These are phyloP conservation scores for Siphamia tubifer DNA, from an alignment of 2,113 vertebrate species.

Conservation along the genomic window DNA sequence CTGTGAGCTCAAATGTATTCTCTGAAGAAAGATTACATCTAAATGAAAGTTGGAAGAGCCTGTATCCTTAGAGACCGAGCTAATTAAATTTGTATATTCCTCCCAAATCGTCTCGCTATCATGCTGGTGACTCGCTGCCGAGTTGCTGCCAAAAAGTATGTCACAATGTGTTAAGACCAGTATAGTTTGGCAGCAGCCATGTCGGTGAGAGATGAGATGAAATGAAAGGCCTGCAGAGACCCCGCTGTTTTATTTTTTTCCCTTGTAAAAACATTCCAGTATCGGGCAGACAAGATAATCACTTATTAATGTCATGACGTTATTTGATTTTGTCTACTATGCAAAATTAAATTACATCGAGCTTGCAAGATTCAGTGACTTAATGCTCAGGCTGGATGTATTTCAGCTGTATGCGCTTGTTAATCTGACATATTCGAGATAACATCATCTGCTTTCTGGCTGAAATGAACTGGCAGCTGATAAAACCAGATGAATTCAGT, in stretches of 20 bases:
- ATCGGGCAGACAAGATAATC: conserved; percentile 25
- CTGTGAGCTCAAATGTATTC: conserved; percentile 45
- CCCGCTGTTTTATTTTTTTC: conserved; percentile 11
- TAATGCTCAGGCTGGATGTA: conserved; percentile 18
- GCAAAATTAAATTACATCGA: conserved; percentile 53
- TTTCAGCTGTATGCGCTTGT: conserved; percentile 31
- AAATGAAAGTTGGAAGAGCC: conserved; percentile 69
- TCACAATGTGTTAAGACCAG: conserved; percentile 53
- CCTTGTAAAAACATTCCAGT: conserved; percentile 14
- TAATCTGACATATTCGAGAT: conserved; percentile 48
- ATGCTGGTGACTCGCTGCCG: conserved; percentile 11
- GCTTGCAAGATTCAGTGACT: conserved; percentile 20
- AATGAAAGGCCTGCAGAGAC: conserved; percentile 23
- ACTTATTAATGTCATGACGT: conserved; percentile 48
- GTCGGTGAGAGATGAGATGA: conserved; percentile 23
- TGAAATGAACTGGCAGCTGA: conserved; percentile 42
- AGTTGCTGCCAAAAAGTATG: conserved; percentile 61
- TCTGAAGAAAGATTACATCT: conserved; percentile 67
- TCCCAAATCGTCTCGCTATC: conserved; percentile 59
- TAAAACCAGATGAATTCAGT: conserved; percentile 21
- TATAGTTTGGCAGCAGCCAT: conserved; percentile 25
- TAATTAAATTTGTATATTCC: conserved; percentile 74
- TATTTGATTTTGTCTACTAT: conserved; percentile 47
- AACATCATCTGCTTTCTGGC: conserved; percentile 27
- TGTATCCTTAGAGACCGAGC: conserved; percentile 59